Conservation (phyloP, 2,113 vertebrate genomes). For the rat (Rattus norvegicus) region DNA sequence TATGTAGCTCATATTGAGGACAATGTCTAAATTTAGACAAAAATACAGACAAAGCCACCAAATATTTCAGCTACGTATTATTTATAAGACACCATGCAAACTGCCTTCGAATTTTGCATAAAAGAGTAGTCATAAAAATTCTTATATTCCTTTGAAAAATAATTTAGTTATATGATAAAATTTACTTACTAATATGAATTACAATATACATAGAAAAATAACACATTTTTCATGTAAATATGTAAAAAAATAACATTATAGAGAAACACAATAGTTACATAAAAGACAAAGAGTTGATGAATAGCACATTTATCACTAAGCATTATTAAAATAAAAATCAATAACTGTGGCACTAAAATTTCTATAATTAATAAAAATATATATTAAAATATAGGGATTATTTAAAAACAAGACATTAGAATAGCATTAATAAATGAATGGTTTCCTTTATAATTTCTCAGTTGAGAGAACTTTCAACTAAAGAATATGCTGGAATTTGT, state of each 20-base stretch:
- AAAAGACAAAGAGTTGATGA: background rate
- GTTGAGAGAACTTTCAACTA: background rate
- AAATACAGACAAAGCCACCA: background rate
- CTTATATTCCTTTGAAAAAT: background rate
- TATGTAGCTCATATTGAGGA: constrained; percentile 12
- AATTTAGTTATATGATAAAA: background rate
- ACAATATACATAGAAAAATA: background rate
- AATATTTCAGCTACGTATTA: background rate
- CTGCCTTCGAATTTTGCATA: background rate
- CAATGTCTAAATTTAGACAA: background rate
- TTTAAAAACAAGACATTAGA: background rate
- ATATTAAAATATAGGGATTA: background rate
- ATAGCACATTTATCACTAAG: background rate
- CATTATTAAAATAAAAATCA: background rate
- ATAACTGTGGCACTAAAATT: background rate
- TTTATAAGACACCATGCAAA: background rate
- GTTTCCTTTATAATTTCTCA: background rate
- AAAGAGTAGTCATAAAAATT: background rate
- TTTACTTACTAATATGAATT: background rate
- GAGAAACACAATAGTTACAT: background rate
- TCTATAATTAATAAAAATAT: background rate
- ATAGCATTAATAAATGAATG: background rate
- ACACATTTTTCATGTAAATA: background rate
- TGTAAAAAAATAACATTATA: background rate
- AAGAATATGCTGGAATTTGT: background rate